Base-by-base conservation (phyloP, 2,113 vertebrate species). In the Chauna torquata region DNA sequence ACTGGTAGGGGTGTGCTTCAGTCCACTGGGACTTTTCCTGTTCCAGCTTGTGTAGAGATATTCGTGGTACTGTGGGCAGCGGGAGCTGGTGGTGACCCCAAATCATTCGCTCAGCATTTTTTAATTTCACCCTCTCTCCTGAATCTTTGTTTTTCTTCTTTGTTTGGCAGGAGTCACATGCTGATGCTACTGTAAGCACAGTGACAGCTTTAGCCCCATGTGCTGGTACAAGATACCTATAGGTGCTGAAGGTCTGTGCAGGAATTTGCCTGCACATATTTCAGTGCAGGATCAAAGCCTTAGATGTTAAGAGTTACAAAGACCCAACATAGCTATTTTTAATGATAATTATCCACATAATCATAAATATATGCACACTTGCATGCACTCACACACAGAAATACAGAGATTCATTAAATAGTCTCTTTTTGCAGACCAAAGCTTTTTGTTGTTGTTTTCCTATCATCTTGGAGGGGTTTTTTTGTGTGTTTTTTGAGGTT, bases 281-380 rank as follows among this genome's bases (percentile, higher is more conserved):
- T 82, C 72, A 47, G 70, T 4, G 40, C 34, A 64, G 87, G 82
- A 95, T 93, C 91, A 87, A 91, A 91, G 87, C 75, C 82, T 49
- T 62, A 28, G 82, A 92, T 7, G 16, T 30, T 75, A 34, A 61
- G 44, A 74, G 4, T 78, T 58, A 58, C 66, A 93, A 86, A 71
- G 50, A 47, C 78, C 34, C 58, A 49, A 47, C n/a, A 5, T 65
- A 25, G 59, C 45, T 89, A 30, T 88, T 97, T 96, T 90, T 88
- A 92, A 95, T 70, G 62, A 66, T 77, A 93, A 92, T 96, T 97
- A 90, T 80, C 78, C 85, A 42, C 68, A 74, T 64, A 20, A 74
- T 85, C 93, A 90, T 95, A 93, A 94, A 95, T 96, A 80, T 42
- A 82, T 90, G 87, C 90, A 95, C 92, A 86, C 75, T 65, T 28